A percentile compares a stretch with the other conserved stretches of the same genome.
Conservation (phyloP, 2,888 invertebrate species). For the Galerucella nymphaeae region DNA sequence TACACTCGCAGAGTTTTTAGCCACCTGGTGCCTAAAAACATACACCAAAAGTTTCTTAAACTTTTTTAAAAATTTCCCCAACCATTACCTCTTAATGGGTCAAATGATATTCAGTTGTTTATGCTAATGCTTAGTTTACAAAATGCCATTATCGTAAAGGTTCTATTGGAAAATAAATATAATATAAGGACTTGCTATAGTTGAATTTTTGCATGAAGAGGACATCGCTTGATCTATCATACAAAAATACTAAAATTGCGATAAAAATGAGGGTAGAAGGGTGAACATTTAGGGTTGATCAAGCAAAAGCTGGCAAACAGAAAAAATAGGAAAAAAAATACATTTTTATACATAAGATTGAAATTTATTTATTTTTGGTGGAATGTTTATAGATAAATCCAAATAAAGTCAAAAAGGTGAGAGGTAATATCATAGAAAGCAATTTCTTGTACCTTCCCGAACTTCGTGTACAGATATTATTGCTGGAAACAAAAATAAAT, state of each 20-base stretch:
- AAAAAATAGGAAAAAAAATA: too few species aligned
- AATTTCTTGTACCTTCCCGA: constrained; percentile 10
- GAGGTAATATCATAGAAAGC: constrained; percentile 18
- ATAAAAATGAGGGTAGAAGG: too few species aligned
- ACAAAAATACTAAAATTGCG: too few species aligned
- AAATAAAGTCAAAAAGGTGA: neutral
- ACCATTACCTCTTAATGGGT: neutral
- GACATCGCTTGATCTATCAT: neutral
- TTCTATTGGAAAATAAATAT: neutral
- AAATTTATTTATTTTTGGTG: neutral
- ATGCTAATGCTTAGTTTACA: neutral
- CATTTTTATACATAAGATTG: too few species aligned
- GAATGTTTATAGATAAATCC: neutral
- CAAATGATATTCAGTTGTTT: neutral
- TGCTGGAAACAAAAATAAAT: neutral
- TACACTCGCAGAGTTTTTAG: neutral
- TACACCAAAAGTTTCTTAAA: constrained; percentile 14
- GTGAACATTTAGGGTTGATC: too few species aligned
- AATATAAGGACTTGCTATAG: too few species aligned
- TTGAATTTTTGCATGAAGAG: too few species aligned
- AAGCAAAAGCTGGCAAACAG: too few species aligned
- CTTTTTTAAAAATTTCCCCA: neutral
- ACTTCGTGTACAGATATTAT: neutral
- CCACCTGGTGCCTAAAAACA: neutral
- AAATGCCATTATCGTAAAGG: neutral